phyloP scores from a whole-genome alignment of 2,888 invertebrate genomes.

The Sphinx pinastri region DNA sequence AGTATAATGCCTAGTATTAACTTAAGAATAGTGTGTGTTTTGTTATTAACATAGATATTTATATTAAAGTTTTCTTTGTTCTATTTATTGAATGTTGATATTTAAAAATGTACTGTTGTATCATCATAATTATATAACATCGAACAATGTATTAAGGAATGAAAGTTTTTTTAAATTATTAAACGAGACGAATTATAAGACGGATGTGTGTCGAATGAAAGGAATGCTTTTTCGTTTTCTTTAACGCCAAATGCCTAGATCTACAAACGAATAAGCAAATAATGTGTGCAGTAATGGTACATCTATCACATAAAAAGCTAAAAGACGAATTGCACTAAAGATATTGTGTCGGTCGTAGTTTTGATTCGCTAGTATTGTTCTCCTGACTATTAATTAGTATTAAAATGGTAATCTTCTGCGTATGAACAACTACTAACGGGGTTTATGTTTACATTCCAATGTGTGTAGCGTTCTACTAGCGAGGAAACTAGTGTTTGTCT shows the following conservation, averaged over 20 bases:
- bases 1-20: conserved; percentile 37
- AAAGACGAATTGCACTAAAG: not conserved
- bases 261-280: conserved; percentile 38
- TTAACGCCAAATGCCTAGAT: conserved; percentile 67
- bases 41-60: conserved; percentile 41
- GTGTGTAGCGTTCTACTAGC: conserved; percentile 19
- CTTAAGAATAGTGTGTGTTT: conserved; percentile 33
- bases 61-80: conserved; percentile 39
- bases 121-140: not conserved
- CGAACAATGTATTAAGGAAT: not conserved
- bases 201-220: conserved; percentile 2
- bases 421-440: conserved; percentile 6
- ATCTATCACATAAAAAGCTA: too few species aligned
- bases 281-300: not conserved
- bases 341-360: not conserved
- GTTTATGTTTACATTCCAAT: conserved; percentile 33
- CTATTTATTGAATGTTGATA: conserved; percentile 34
- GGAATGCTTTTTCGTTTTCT: conserved; percentile 38
- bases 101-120: conserved; percentile 12
- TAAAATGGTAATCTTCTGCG: conserved; percentile 14
- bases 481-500: not conserved
- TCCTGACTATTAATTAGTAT: not conserved
- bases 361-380: conserved; percentile 3
- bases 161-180: not conserved
- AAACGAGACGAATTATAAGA: conserved; percentile 1